These are phyloP conservation scores for Synchiropus splendidus DNA, from an alignment of 2,113 vertebrate genomes.

Conservation along the genomic window DNA sequence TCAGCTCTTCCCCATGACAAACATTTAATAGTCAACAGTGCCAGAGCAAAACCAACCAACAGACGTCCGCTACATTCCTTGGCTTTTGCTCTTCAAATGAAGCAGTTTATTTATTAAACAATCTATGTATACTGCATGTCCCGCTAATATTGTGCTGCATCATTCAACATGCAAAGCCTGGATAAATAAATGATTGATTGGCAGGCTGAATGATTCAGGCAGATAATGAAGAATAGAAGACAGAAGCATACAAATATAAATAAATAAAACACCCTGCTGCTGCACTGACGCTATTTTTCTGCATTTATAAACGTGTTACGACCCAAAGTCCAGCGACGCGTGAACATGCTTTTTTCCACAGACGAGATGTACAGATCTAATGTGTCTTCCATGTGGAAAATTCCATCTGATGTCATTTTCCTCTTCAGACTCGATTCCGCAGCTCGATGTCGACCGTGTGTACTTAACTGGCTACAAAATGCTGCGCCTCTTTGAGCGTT, in stretches of 20 bases:
- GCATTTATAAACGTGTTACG: slow-evolving; percentile 22
- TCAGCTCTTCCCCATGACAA: too few relatives aligned
- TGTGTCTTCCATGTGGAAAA: slow-evolving; percentile 30
- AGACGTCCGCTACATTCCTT: too few relatives aligned
- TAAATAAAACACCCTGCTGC: slow-evolving; percentile 16
- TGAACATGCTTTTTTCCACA: slow-evolving; percentile 26
- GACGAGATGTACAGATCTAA: slow-evolving; percentile 29
- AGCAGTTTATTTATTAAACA: too few relatives aligned
- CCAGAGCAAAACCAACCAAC: too few relatives aligned
- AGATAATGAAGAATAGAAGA: neutral
- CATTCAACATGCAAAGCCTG: neutral
- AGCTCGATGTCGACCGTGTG: neutral
- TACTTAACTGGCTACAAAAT: slow-evolving; percentile 13
- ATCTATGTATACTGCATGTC: neutral
- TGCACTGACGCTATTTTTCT: slow-evolving; percentile 20
- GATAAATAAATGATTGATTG: slow-evolving; percentile 4
- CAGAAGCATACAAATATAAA: neutral
- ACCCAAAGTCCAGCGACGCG: slow-evolving; percentile 17
- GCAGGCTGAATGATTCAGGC: neutral
- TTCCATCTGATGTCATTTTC: slow-evolving; percentile 29
- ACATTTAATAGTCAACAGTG: too few relatives aligned
- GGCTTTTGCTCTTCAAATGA: too few relatives aligned
- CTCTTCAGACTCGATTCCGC: neutral
- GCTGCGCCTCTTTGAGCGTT: too few relatives aligned
- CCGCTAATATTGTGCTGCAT: neutral